Conservation (phyloP, 2,888 invertebrate genomes). For the Zootermopsis nevadensis region DNA sequence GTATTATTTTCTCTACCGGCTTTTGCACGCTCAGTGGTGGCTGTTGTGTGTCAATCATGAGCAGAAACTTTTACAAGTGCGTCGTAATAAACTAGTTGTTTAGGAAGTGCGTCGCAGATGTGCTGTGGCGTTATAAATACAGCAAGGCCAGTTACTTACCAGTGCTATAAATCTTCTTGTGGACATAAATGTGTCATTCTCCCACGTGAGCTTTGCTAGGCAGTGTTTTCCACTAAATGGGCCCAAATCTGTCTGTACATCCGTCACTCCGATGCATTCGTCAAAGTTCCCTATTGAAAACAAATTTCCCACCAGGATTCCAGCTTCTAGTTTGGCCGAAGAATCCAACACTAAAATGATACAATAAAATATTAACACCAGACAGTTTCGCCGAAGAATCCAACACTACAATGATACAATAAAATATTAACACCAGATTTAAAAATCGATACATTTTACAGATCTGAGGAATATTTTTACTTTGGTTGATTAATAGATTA, state of each 20-base stretch:
- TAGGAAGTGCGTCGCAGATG: neutral
- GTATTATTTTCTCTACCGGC: too few relatives aligned
- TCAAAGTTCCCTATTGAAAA: conserved; percentile 13
- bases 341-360: conserved; percentile 14
- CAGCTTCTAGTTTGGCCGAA: neutral
- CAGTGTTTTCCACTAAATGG: conserved; percentile 10
- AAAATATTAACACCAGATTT: too few relatives aligned
- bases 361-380: neutral
- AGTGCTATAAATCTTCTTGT: neutral
- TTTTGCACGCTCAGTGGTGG: too few relatives aligned
- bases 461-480: too few relatives aligned
- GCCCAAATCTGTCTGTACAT: conserved; percentile 5
- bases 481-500: too few relatives aligned
- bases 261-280: neutral
- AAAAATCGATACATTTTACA: too few relatives aligned
- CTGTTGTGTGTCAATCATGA: too few relatives aligned
- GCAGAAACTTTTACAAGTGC: too few relatives aligned
- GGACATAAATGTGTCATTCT: neutral
- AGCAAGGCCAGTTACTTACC: neutral
- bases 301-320: neutral
- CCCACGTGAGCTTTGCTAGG: neutral
- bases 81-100: too few relatives aligned
- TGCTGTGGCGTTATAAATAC: too few relatives aligned
- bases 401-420: neutral
- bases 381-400: neutral